Conservation (phyloP, 2,113 vertebrate genomes). For the Pseudopipra pipra region DNA sequence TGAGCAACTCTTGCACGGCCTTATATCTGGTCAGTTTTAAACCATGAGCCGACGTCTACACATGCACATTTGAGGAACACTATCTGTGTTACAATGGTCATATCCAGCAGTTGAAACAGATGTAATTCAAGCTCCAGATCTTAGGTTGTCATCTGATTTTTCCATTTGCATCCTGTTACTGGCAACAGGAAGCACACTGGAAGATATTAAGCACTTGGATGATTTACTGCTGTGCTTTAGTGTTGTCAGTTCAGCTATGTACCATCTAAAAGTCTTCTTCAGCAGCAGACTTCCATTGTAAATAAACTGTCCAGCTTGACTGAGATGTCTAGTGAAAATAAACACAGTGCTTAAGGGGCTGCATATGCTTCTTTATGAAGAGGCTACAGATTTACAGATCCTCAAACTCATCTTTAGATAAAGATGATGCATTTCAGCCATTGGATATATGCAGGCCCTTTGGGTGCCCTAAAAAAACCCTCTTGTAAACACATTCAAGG, state of each 20-base stretch:
- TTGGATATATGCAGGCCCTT: neutral
- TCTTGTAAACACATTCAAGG: neutral
- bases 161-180: neutral
- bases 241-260: neutral
- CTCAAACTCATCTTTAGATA: neutral
- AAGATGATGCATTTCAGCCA: neutral
- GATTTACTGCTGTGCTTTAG: neutral
- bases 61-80: neutral
- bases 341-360: neutral
- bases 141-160: neutral
- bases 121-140: neutral
- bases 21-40: neutral
- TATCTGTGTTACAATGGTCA: neutral
- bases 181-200: neutral
- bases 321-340: neutral
- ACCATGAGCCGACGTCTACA: rapidly evolving
- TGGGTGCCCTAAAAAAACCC: neutral
- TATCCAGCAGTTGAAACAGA: neutral
- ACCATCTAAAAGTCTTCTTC: slow-evolving; percentile 8
- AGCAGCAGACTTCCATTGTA: neutral
- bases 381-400: neutral
- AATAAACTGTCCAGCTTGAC: neutral
- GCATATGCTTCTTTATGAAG: neutral
- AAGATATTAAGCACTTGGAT: neutral
- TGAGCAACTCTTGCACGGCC: rapidly evolving